Percentiles rank a stretch among this genome's conserved stretches.
These are phyloP conservation scores for Dendrocopos noguchii DNA, from an alignment of 2,113 vertebrate genomes.

Conservation along the genomic window DNA sequence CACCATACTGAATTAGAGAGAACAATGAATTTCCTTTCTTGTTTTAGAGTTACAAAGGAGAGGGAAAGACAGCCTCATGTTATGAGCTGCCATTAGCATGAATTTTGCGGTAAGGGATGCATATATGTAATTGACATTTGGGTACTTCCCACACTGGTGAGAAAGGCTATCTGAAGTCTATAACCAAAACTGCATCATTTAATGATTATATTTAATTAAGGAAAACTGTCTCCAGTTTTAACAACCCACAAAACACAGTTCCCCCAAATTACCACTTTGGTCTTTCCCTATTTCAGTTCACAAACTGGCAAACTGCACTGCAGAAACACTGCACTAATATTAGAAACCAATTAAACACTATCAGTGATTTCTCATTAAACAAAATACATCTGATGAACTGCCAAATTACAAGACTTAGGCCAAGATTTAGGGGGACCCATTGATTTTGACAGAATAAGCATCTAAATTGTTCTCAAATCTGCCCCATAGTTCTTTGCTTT, in stretches of 20 bases:
- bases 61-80: not conserved
- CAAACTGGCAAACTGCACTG: not conserved
- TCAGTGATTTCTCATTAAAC: not conserved
- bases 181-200: not conserved
- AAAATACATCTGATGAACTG: not conserved
- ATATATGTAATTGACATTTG: not conserved
- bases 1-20: not conserved
- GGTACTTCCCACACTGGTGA: not conserved
- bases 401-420: not conserved
- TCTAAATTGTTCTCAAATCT: not conserved
- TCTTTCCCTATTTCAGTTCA: not conserved
- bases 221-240: not conserved
- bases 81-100: not conserved
- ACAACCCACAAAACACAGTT: not conserved
- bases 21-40: not conserved
- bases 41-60: not conserved
- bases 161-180: not conserved
- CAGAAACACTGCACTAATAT: not conserved
- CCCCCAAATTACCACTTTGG: not conserved
- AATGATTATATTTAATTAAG: not conserved
- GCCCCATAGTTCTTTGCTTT: not conserved
- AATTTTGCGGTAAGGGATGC: not conserved
- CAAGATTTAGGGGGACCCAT: not conserved
- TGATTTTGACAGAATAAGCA: not conserved
- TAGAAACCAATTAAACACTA: not conserved